These are phyloP conservation scores for Zaprionus nigranus DNA, from an alignment of 1,140 invertebrate species.

Conservation along the genomic window DNA sequence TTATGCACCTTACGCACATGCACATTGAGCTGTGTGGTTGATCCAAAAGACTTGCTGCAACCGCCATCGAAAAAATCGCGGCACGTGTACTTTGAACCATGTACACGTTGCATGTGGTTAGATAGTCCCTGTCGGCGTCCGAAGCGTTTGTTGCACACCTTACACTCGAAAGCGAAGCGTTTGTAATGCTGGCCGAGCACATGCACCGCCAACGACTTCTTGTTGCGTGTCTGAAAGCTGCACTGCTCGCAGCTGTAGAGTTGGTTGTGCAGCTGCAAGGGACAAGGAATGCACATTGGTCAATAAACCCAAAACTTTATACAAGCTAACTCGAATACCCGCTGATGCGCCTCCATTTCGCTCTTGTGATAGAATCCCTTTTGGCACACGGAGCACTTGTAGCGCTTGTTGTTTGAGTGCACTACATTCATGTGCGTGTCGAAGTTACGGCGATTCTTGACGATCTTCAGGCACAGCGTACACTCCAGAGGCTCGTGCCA, in stretches of 20 bases:
- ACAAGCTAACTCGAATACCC: slow-evolving; percentile 15
- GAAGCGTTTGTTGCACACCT: slow-evolving; percentile 60
- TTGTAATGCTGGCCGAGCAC: slow-evolving; percentile 66
- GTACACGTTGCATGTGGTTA: slow-evolving; percentile 68
- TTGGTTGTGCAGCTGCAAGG: slow-evolving; percentile 50
- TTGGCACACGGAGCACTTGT: slow-evolving; percentile 65
- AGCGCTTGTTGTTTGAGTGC: slow-evolving; percentile 73
- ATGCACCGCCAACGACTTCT: slow-evolving; percentile 71
- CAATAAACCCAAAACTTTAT: not conserved
- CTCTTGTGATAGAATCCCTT: slow-evolving; percentile 80
- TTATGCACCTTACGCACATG: slow-evolving; percentile 64
- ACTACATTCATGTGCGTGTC: slow-evolving; percentile 70
- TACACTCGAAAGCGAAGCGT: slow-evolving; percentile 63
- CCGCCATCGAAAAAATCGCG: slow-evolving; percentile 47
- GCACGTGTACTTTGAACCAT: slow-evolving; percentile 47
- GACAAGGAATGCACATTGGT: not conserved
- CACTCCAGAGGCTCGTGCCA: slow-evolving; percentile 69
- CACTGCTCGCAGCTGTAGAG: slow-evolving; percentile 64
- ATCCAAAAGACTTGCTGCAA: slow-evolving; percentile 51
- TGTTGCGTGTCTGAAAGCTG: slow-evolving; percentile 68
- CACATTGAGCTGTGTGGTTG: slow-evolving; percentile 39
- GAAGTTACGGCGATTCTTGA: slow-evolving; percentile 73
- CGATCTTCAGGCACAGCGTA: slow-evolving; percentile 61
- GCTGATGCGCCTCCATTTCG: slow-evolving; percentile 70
- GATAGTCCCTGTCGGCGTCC: slow-evolving; percentile 65